Evolutionary conservation across 2,888 invertebrate species (phyloP).

Genomic region (Hirtodrosophila alboralis): DNA sequence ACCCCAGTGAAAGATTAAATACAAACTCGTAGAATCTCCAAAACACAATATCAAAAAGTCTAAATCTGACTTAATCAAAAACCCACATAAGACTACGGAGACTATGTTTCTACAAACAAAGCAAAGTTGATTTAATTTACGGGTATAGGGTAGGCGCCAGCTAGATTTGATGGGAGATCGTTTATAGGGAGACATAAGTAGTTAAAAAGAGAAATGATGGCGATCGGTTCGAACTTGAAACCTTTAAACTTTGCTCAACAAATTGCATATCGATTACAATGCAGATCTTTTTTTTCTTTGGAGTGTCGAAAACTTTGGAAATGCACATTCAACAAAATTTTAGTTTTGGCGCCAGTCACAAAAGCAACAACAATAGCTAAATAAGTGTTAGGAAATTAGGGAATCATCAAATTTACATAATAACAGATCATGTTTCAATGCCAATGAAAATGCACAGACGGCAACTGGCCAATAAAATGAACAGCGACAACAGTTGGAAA

Average conservation of each 20-base stretch:
- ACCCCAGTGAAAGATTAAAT: not conserved
- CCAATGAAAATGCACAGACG: constrained; percentile 1
- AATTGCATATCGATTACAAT: constrained; percentile 59
- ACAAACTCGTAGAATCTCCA: not conserved
- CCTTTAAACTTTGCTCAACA: constrained; percentile 22
- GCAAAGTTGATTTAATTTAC: constrained; percentile 36
- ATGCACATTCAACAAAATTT: constrained; percentile 26
- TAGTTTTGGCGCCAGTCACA: constrained; percentile 71
- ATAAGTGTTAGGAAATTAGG: constrained; percentile 74
- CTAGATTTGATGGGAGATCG: constrained; percentile 1
- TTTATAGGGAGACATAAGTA: constrained; percentile 16
- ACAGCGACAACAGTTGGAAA: constrained; percentile 67
- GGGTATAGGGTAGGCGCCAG: constrained; percentile 37
- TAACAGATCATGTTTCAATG: constrained; percentile 73
- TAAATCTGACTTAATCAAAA: constrained; percentile 12
- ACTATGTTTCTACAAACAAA: constrained; percentile 15
- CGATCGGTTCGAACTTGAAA: constrained; percentile 7
- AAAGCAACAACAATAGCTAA: constrained; percentile 29
- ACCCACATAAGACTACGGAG: not conserved
- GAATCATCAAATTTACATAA: constrained; percentile 79
- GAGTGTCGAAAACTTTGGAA: constrained; percentile 9
- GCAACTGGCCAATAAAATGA: constrained; percentile 39
- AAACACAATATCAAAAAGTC: constrained; percentile 10
- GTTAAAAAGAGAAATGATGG: not conserved
- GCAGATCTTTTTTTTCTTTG: constrained; percentile 9